Evolutionary conservation across 1,140 invertebrate genomes (phyloP), one percentile per base, ranked within the genome.

Genomic region (Drosophila cardini): DNA sequence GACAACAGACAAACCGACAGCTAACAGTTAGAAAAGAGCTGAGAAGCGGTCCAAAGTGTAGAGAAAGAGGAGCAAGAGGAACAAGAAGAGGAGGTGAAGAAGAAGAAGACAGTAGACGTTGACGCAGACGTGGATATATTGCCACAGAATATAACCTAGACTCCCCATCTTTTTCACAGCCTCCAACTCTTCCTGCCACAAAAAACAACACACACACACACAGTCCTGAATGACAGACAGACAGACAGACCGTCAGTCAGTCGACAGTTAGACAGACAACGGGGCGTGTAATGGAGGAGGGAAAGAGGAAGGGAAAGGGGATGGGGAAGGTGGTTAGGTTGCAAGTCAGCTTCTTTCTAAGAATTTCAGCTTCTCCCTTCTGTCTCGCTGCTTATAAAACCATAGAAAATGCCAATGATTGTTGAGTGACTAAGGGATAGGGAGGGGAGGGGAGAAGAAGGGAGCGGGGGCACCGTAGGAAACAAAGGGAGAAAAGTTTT

Each of bases 71-170:
- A 45, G 36, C 36, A 18, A 53, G 36, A 13, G 21, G 18, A 10
- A 43, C 26, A 50, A 36, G n/a, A 53, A 16, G 13, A 45, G 46
- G 50, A 30, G 48, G n/a, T 43, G 5, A 36, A 16, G 57, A 4
- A 50, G 30, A 42, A 50, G 56, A 30, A 42, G 60, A 69, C 58
- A 69, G 82, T 83, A 86, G 82, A 86, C 82, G 45, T 72, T 83
- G 83, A 83, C 68, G 82, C 82, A 86, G 82, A 86, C 83, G 79
- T 86, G 80, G 69, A 86, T 86, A 86, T 87, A 86, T 87, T 72
- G 76, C 82, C 67, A 60, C 48, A 76, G 58, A 48, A 32, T 34
- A 45, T 13, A 63, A 30, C 16, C 18, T 13, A 34, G 32, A 42
- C 32, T 5, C 18, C n/a, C 48, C 9, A 52, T 11, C 34, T 36